A percentile compares a stretch with the other conserved stretches of the same genome.
These are phyloP conservation scores for Lophochroa leadbeateri DNA, from an alignment of 2,113 vertebrate species.

Conservation along the genomic window DNA sequence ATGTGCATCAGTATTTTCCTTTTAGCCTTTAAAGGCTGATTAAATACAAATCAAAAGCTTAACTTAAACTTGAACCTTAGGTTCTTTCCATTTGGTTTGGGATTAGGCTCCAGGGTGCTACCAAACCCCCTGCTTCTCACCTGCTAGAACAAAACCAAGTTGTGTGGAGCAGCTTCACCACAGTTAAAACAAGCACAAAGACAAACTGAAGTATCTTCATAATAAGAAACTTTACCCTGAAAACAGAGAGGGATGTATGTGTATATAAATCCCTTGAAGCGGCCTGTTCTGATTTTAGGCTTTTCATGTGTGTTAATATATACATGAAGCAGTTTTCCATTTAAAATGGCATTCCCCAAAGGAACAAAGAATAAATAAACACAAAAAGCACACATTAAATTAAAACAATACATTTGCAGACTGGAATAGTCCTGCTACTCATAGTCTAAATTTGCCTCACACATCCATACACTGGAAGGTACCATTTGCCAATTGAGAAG, in stretches of 20 bases:
- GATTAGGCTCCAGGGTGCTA: neutral
- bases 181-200: neutral
- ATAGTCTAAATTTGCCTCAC: neutral
- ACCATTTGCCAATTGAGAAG: neutral
- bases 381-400: neutral
- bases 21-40: neutral
- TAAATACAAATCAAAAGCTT: neutral
- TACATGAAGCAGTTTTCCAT: neutral
- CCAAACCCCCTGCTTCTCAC: neutral
- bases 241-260: neutral
- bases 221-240: neutral
- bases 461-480: neutral
- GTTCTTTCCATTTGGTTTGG: neutral
- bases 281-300: neutral
- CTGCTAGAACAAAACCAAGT: neutral
- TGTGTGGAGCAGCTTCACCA: neutral
- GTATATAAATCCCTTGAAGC: neutral
- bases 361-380: neutral
- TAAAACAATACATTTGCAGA: neutral
- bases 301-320: neutral
- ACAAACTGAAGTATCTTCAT: neutral
- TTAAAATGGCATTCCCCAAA: neutral
- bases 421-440: neutral
- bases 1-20: neutral
- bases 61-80: neutral